phyloP scores from a whole-genome alignment of 2,888 invertebrate genomes.

The Scotopteryx bipunctaria region DNA sequence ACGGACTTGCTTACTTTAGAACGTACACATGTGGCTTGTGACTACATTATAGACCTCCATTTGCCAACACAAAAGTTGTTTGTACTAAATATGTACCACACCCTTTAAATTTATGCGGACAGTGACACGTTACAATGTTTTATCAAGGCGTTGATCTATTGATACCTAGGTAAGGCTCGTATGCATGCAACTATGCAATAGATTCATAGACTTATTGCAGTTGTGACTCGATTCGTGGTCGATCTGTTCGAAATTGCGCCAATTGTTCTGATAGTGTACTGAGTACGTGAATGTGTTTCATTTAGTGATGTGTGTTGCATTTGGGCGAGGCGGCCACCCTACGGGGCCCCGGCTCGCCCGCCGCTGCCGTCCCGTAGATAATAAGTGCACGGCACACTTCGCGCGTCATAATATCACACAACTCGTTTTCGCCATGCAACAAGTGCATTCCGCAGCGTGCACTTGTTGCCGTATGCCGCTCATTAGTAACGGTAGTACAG shows the following conservation, averaged over 20 bases:
- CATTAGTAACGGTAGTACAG: constrained; percentile 38
- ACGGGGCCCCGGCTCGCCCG: constrained; percentile 61
- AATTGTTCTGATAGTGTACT: constrained; percentile 7
- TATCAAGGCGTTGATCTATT: constrained; percentile 29
- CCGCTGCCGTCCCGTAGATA: constrained; percentile 66
- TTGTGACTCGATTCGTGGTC: not conserved
- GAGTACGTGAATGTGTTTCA: constrained; percentile 13
- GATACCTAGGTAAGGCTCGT: too few species aligned
- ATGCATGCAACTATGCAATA: not conserved
- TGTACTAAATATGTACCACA: constrained; percentile 25
- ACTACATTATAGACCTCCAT: constrained; percentile 17
- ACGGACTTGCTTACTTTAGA: not conserved
- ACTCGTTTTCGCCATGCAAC: constrained; percentile 50
- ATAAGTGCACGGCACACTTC: constrained; percentile 68
- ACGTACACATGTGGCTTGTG: constrained; percentile 24
- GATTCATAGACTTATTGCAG: not conserved
- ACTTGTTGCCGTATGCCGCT: constrained; percentile 34
- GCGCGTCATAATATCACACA: constrained; percentile 50
- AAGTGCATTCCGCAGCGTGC: constrained; percentile 55
- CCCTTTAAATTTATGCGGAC: constrained; percentile 47
- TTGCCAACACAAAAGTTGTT: constrained; percentile 14
- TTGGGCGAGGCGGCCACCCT: constrained; percentile 69
- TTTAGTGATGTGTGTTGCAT: constrained; percentile 44
- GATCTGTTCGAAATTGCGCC: not conserved
- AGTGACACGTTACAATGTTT: constrained; percentile 46